These are phyloP conservation scores for Pseudopodoces humilis DNA, from an alignment of 2,113 vertebrate genomes.

Conservation along the genomic window DNA sequence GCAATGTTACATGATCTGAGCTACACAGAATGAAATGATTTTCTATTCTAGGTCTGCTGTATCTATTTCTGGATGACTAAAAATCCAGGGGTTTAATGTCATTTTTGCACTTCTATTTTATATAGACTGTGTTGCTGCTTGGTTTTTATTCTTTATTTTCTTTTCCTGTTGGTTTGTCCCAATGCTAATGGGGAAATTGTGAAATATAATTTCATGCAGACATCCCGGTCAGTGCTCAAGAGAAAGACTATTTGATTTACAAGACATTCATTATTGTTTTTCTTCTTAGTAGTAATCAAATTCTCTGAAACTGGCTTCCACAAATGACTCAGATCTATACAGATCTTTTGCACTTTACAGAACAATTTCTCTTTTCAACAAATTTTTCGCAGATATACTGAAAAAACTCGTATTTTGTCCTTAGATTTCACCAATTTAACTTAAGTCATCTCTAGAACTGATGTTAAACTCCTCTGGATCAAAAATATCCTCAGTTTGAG, in stretches of 20 bases:
- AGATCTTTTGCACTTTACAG: background rate
- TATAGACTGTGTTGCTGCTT: background rate
- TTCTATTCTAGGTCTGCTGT: background rate
- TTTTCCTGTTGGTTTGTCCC: background rate
- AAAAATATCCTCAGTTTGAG: background rate
- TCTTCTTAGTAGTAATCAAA: slow-evolving; percentile 19
- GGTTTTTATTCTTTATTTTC: background rate
- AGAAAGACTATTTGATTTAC: background rate
- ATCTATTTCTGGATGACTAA: slow-evolving; percentile 13
- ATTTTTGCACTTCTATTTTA: background rate
- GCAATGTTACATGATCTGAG: background rate
- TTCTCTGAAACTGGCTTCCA: background rate
- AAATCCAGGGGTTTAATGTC: background rate
- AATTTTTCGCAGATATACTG: background rate
- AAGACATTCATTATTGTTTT: background rate
- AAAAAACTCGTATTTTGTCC: background rate
- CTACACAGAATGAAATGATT: background rate
- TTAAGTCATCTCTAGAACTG: background rate
- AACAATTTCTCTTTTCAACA: background rate
- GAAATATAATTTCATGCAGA: slow-evolving; percentile 8
- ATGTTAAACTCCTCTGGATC: background rate
- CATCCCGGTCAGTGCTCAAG: background rate
- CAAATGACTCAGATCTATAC: background rate
- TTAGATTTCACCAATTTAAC: background rate
- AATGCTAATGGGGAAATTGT: slow-evolving; percentile 18